Conservation (phyloP, 2,888 invertebrate species). For the Prenolepis imparis region DNA sequence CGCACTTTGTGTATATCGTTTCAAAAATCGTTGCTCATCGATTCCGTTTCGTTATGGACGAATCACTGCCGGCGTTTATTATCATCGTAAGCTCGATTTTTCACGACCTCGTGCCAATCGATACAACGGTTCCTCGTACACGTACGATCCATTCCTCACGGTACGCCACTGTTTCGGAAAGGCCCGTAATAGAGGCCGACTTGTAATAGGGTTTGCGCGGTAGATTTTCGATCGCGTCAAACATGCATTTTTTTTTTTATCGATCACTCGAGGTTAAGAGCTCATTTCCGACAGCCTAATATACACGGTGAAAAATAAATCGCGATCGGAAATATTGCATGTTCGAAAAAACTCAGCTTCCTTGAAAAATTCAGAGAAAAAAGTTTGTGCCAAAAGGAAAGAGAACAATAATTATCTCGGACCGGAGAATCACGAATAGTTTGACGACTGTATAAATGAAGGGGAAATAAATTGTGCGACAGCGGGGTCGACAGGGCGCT, state of each 20-base stretch:
- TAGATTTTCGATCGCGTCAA: constrained; percentile 53
- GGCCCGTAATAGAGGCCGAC: constrained; percentile 66
- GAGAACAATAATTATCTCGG: constrained; percentile 31
- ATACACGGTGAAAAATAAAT: constrained; percentile 13
- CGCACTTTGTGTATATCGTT: neutral
- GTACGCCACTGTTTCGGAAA: constrained; percentile 67
- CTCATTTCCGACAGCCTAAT: constrained; percentile 29
- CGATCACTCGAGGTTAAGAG: neutral
- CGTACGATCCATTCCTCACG: constrained; percentile 71
- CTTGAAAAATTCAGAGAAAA: neutral
- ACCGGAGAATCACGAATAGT: constrained; percentile 4
- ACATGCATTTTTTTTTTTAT: constrained; percentile 38
- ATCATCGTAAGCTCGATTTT: constrained; percentile 50
- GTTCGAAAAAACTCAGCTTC: neutral
- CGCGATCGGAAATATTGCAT: neutral
- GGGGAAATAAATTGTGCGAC: constrained; percentile 33
- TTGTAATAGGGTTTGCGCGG: constrained; percentile 1
- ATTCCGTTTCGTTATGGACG: neutral
- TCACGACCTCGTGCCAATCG: constrained; percentile 33
- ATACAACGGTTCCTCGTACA: constrained; percentile 50
- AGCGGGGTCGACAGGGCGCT: constrained; percentile 16
- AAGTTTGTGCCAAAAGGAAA: neutral
- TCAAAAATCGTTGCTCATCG: neutral
- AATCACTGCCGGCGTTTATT: constrained; percentile 41
- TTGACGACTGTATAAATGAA: constrained; percentile 42